Evolutionary conservation across 2,113 vertebrate species (phyloP), one percentile per base, ranked within the genome.

Genomic region (Cyprinodon tularosa): DNA sequence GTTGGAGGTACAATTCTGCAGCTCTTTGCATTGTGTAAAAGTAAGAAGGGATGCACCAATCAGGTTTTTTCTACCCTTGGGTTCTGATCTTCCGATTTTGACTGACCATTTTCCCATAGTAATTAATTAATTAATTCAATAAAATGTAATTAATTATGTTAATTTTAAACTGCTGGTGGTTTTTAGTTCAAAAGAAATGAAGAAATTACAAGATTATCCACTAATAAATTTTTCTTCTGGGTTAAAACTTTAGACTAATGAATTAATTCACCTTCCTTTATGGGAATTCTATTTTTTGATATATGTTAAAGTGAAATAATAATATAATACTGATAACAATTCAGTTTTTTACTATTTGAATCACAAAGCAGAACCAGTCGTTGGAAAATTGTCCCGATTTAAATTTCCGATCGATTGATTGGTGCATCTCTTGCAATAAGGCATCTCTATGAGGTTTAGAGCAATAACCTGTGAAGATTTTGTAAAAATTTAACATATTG

Each of bases 391-490:
- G 50, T 15, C 50, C 50, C 17, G 50, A 10, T 57, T 57, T 2
- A 7, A 20, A 20, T n/a, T 14, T n/a, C 17, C n/a, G 20, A 20
- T 20, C 8, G 50, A 57, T n/a, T 57, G 50, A 57, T 57, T 20
- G 50, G 20, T 20, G 48, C 48, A 53, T 53, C 48, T 50, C 48
- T 50, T 15, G 61, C 81, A 86, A 87, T 82, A 78, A 86, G 38
- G 79, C 20, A 74, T 77, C 80, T 86, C 82, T 77, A 81, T 84
- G 74, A 42, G 57, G 36, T 73, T 89, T 72, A 86, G 62, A 92
- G 90, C 91, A 92, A 91, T 92, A 92, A 91, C 37, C 68, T 85
- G 37, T 85, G 72, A 42, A 59, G n/a, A 77, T 79, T 74, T 63
- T 80, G 53, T 86, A 44, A 61, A 44, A 61, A 39, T 76, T 74